Percentiles rank a stretch among this genome's conserved stretches.
Evolutionary conservation across 2,888 invertebrate genomes (phyloP).

Genomic region (Phasia obesa): DNA sequence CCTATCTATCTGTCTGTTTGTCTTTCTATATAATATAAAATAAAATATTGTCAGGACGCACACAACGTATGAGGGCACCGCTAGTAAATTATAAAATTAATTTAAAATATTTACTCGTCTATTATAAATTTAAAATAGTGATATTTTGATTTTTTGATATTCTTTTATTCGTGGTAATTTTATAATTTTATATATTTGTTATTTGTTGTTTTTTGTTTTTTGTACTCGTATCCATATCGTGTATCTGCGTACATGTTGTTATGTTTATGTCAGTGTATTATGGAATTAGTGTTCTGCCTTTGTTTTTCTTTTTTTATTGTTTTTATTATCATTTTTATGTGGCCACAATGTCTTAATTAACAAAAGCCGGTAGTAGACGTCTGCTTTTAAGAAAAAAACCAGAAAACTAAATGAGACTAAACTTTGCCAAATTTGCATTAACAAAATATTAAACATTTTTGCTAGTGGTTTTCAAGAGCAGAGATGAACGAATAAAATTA

Average conservation of each 20-base stretch:
- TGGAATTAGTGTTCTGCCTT: not conserved
- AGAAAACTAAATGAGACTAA: slow-evolving; percentile 47
- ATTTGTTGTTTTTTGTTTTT: too few relatives aligned
- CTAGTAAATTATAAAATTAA: too few relatives aligned
- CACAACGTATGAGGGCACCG: too few relatives aligned
- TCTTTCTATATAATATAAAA: too few relatives aligned
- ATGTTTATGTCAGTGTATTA: slow-evolving; percentile 3
- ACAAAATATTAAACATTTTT: not conserved
- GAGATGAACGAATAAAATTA: not conserved
- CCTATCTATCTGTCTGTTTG: too few relatives aligned
- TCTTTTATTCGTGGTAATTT: not conserved
- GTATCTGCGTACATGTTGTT: not conserved
- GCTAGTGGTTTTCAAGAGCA: not conserved
- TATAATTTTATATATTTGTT: too few relatives aligned
- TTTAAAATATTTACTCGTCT: too few relatives aligned
- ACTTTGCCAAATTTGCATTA: slow-evolving; percentile 39
- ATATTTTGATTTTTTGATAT: too few relatives aligned
- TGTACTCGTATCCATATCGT: not conserved
- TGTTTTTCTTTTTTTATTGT: slow-evolving; percentile 6
- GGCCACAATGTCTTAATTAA: slow-evolving; percentile 64
- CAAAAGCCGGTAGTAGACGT: slow-evolving; percentile 58
- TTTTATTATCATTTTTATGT: slow-evolving; percentile 41
- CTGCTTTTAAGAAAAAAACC: slow-evolving; percentile 36
- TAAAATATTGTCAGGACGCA: too few relatives aligned
- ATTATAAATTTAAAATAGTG: too few relatives aligned